Evolutionary conservation across 2,797 vertebrate genomes (phyloP), one percentile per base, ranked within the genome.

Genomic region (Tachyglossus aculeatus): DNA sequence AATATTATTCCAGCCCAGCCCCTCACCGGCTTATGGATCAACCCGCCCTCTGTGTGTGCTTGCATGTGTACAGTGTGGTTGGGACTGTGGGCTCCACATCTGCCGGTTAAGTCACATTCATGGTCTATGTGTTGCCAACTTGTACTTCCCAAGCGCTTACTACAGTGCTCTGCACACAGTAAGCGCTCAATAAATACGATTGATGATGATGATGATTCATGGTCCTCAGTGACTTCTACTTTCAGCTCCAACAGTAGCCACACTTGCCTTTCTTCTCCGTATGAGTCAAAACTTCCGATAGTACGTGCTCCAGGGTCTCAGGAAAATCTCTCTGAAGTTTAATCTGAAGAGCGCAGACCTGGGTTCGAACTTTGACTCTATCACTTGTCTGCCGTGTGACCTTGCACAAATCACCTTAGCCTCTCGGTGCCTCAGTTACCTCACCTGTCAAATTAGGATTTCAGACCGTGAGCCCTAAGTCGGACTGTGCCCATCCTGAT

Each of bases 191-290:
- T n/a, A n/a, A n/a, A n/a, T n/a, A n/a, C n/a, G n/a, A n/a, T n/a
- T n/a, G n/a, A n/a, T n/a, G n/a, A n/a, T n/a, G n/a, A n/a, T n/a
- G n/a, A n/a, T n/a, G n/a, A 6, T 16, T n/a, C n/a, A n/a, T n/a
- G n/a, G n/a, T n/a, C n/a, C n/a, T n/a, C n/a, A n/a, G n/a, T 45
- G 24, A 27, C 32, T 73, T 71, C 61, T n/a, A 21, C 3, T 73
- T 80, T 68, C 69, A 48, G 65, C 47, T 45, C 2, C 2, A 55
- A 34, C 6, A 16, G 38, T n/a, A 27, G 1, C 50, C 11, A 6
- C 36, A 25, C 29, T 75, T 32, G 10, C 16, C 11, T 15, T 41
- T 14, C 3, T 18, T 36, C 53, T 33, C 22, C 4, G 13, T 18
- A 77, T 5, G 66, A 1, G 32, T 14, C 70, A 67, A 29, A 29